Conservation (phyloP, 1,140 invertebrate genomes). For the Gonioctena quinquepunctata region DNA sequence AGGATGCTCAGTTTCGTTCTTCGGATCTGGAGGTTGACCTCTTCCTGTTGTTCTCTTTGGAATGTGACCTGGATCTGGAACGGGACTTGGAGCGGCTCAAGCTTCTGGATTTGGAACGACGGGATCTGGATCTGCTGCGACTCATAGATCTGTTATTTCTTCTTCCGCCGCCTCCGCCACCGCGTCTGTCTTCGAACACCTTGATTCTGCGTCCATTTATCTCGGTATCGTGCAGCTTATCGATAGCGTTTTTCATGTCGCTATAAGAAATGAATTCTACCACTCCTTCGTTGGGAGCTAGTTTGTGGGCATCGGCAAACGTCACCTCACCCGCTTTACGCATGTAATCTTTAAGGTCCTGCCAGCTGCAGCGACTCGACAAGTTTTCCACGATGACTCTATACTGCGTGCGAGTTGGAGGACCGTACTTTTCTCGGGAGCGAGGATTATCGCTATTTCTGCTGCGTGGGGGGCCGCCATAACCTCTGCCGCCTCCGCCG, state of each 20-base stretch:
- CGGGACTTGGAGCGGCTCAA: conserved; percentile 58
- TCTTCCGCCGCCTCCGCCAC: conserved; percentile 62
- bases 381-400: conserved; percentile 96
- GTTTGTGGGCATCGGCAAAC: conserved; percentile 90
- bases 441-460: conserved; percentile 41
- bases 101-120: conserved; percentile 59
- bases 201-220: conserved; percentile 36
- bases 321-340: conserved; percentile 96
- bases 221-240: conserved; percentile 79
- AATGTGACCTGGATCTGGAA: conserved; percentile 56
- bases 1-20: neutral
- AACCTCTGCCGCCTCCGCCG: conserved; percentile 28
- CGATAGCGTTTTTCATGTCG: conserved; percentile 92
- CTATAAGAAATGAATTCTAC: conserved; percentile 88
- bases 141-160: conserved; percentile 67
- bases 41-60: conserved; percentile 58
- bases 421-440: conserved; percentile 77
- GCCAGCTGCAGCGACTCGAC: conserved; percentile 97
- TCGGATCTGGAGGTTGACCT: conserved; percentile 13
- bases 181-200: conserved; percentile 64
- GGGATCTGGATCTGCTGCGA: conserved; percentile 67
- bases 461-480: conserved; percentile 34
- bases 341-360: conserved; percentile 92
- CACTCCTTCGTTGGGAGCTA: conserved; percentile 83
- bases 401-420: conserved; percentile 95